Conservation (phyloP, 2,797 vertebrate genomes). For the Macroramphosus scolopax region DNA sequence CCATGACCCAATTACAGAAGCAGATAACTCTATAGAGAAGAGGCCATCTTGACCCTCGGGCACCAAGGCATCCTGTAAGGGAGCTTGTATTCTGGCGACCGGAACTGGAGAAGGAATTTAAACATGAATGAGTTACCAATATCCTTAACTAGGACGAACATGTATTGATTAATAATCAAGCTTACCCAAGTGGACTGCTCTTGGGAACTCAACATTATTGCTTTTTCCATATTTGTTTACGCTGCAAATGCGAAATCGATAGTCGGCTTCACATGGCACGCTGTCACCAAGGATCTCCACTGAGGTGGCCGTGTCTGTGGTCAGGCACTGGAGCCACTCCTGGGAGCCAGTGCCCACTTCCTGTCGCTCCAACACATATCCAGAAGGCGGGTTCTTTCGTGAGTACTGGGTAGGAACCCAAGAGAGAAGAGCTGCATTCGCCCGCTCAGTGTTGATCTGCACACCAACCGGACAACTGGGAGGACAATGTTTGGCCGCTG, state of each 20-base stretch:
- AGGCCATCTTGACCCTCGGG: slow-evolving; percentile 82
- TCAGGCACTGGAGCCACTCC: slow-evolving; percentile 92
- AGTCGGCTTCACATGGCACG: slow-evolving; percentile 88
- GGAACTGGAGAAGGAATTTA: slow-evolving; percentile 79
- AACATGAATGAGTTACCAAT: not conserved
- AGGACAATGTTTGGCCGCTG: slow-evolving; percentile 87
- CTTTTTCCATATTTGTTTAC: slow-evolving; percentile 91
- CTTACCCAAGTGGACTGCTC: slow-evolving; percentile 89
- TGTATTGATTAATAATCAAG: too few relatives aligned
- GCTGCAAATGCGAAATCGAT: slow-evolving; percentile 89
- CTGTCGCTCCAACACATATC: slow-evolving; percentile 89
- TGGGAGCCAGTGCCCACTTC: slow-evolving; percentile 82
- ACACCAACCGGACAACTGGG: slow-evolving; percentile 85
- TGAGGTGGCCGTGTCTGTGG: slow-evolving; percentile 85
- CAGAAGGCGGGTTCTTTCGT: slow-evolving; percentile 82
- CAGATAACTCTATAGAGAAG: slow-evolving; percentile 90
- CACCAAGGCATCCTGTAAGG: slow-evolving; percentile 84
- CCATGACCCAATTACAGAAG: slow-evolving; percentile 86
- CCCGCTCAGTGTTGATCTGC: slow-evolving; percentile 86
- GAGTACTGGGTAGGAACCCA: slow-evolving; percentile 87
- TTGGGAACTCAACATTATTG: slow-evolving; percentile 88
- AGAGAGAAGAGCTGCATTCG: slow-evolving; percentile 87
- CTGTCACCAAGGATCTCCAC: slow-evolving; percentile 93
- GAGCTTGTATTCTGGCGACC: slow-evolving; percentile 85
- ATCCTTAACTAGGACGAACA: too few relatives aligned